phyloP scores from a whole-genome alignment of 2,113 vertebrate genomes.

The Amia ocellicauda region DNA sequence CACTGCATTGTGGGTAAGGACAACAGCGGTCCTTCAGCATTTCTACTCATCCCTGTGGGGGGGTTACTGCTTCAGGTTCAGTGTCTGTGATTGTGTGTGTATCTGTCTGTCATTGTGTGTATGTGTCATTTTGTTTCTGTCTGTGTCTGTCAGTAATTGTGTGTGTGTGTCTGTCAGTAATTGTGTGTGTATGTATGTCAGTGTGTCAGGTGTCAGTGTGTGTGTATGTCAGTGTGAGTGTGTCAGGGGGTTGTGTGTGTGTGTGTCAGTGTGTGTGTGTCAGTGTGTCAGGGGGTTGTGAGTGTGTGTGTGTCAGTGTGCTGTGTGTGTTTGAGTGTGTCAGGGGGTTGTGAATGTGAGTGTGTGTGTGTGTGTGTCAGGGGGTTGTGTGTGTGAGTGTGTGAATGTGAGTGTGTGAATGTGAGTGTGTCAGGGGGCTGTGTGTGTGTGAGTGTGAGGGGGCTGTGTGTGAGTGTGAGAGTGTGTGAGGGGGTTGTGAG shows the following conservation, averaged over 20 bases:
- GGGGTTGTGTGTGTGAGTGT: too few relatives aligned
- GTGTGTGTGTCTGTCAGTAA: background rate
- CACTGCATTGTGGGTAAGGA: background rate
- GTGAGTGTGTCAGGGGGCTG: background rate
- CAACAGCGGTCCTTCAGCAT: too few relatives aligned
- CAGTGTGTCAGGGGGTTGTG: too few relatives aligned
- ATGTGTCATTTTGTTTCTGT: too few relatives aligned
- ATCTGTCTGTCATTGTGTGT: background rate
- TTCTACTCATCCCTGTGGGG: too few relatives aligned
- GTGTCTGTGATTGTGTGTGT: constrained; percentile 7
- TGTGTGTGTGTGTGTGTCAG: background rate
- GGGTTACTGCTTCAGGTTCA: constrained; percentile 1
- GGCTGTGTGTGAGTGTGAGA: background rate
- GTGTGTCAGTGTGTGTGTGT: too few relatives aligned
- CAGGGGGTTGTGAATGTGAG: too few relatives aligned
- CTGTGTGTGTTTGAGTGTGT: too few relatives aligned
- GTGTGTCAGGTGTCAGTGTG: background rate
- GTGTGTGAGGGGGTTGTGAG: too few relatives aligned
- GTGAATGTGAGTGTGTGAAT: background rate
- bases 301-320: too few relatives aligned
- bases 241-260: too few relatives aligned
- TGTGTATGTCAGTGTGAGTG: background rate
- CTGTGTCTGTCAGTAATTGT: background rate
- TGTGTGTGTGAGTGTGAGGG: background rate
- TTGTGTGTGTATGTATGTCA: background rate